Evolutionary conservation across 2,888 invertebrate species (phyloP).

Genomic region (Tridacna gigas): DNA sequence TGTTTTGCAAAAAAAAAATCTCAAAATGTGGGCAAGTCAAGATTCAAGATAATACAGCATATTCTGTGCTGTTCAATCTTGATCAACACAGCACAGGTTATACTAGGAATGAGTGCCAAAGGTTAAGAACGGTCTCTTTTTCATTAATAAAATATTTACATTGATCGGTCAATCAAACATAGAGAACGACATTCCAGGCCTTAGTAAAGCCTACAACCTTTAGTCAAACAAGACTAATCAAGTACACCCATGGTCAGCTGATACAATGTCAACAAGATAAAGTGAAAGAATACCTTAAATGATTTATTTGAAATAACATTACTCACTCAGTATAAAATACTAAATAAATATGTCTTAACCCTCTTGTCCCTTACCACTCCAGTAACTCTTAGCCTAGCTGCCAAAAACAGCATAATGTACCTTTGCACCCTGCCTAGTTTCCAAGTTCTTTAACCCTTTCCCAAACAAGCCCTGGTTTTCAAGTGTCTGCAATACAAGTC

Average conservation of each 20-base stretch:
- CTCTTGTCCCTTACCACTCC: neutral
- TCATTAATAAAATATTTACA: constrained; percentile 29
- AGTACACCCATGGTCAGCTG: constrained; percentile 27
- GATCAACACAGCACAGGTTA: no score
- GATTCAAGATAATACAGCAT: no score
- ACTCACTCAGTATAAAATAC: constrained; percentile 22
- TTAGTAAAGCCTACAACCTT: constrained; percentile 2
- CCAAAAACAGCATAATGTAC: neutral
- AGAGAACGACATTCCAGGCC: constrained; percentile 17
- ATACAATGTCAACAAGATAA: constrained; percentile 27
- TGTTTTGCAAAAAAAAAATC: no score
- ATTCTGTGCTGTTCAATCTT: no score
- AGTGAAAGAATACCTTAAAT: constrained; percentile 23
- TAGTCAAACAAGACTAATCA: constrained; percentile 23
- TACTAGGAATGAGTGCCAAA: no score
- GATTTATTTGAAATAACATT: constrained; percentile 32
- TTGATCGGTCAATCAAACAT: constrained; percentile 27
- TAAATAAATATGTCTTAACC: constrained; percentile 15
- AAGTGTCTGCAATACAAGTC: neutral
- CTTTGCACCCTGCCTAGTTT: neutral
- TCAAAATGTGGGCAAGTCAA: no score
- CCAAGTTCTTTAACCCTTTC: neutral
- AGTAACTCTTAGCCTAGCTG: neutral
- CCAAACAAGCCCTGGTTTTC: neutral
- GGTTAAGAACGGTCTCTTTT: neutral